A percentile compares a stretch with the other conserved stretches of the same genome.
Conservation (phyloP, 2,888 invertebrate species). For the Dolomedes plantarius region DNA sequence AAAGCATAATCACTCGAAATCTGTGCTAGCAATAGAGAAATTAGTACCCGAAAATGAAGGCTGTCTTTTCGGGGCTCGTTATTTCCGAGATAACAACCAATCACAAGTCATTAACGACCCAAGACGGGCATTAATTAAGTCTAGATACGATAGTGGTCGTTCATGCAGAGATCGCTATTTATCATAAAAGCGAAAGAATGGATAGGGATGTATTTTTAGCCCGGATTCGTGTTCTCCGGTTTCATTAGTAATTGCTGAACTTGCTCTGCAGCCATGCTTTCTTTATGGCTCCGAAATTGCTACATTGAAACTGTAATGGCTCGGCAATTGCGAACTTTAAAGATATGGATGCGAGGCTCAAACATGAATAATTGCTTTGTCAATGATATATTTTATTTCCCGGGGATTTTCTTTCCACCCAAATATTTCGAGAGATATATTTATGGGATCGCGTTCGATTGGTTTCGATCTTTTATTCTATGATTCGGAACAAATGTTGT, state of each 20-base stretch:
- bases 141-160: constrained; percentile 1
- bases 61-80: constrained; percentile 9
- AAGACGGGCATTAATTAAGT: constrained; percentile 24
- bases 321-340: too few relatives aligned
- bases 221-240: neutral
- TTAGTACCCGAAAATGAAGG: neutral
- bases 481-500: too few relatives aligned
- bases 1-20: neutral
- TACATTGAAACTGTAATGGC: too few relatives aligned
- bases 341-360: too few relatives aligned
- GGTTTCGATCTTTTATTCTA: too few relatives aligned
- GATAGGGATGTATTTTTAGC: neutral
- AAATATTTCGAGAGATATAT: too few relatives aligned
- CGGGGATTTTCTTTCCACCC: too few relatives aligned
- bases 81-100: constrained; percentile 29
- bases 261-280: too few relatives aligned
- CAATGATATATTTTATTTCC: too few relatives aligned
- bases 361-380: too few relatives aligned
- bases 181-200: neutral
- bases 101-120: constrained; percentile 31
- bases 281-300: too few relatives aligned
- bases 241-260: neutral
- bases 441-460: too few relatives aligned
- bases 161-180: constrained; percentile 6
- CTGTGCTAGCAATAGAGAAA: neutral